Evolutionary conservation across 1,140 invertebrate genomes (phyloP).

Genomic region (Caenorhabditis remanei): DNA sequence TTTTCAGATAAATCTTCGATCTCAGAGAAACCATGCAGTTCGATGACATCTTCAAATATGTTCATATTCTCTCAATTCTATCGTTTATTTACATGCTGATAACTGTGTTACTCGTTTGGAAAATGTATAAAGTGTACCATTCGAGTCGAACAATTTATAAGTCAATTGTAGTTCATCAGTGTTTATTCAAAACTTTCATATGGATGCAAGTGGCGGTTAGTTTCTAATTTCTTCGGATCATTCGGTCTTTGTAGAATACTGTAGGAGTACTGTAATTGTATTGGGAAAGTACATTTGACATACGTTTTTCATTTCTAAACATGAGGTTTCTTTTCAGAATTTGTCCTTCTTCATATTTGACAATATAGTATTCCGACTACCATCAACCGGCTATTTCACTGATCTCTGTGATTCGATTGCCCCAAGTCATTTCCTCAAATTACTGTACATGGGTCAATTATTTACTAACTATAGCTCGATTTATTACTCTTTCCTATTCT

Average conservation of each 20-base stretch:
- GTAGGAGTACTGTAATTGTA: too few species aligned
- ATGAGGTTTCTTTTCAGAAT: too few species aligned
- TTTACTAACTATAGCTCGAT: background rate
- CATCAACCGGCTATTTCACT: background rate
- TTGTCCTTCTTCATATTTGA: background rate
- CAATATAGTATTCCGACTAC: background rate
- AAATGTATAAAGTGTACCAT: background rate
- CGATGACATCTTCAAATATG: background rate
- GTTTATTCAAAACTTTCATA: background rate
- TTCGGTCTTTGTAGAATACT: too few species aligned
- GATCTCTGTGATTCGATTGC: background rate
- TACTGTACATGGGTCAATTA: constrained; percentile 5
- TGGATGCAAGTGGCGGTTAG: background rate
- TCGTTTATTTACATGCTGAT: background rate
- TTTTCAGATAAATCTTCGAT: background rate
- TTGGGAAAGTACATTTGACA: too few species aligned
- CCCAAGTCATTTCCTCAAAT: background rate
- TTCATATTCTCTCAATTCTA: background rate
- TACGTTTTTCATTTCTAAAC: too few species aligned
- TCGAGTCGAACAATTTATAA: background rate
- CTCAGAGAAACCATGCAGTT: background rate
- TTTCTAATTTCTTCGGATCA: background rate
- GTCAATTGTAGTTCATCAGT: background rate
- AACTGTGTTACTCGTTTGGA: background rate
- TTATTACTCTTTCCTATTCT: background rate